Evolutionary conservation across 2,113 vertebrate species (phyloP).

Genomic region (Macrotis lagotis): DNA sequence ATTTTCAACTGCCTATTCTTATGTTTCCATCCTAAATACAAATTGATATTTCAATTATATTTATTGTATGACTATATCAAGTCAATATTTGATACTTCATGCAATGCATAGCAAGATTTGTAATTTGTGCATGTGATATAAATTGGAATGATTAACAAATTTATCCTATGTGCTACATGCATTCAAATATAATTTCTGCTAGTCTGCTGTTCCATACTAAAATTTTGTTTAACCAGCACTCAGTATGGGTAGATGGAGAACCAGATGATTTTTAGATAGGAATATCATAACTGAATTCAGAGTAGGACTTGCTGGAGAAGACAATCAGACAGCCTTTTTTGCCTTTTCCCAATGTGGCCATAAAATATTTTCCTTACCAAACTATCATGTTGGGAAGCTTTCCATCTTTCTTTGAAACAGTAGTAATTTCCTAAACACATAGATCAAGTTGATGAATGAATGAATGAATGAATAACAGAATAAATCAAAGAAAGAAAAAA

Average conservation of each 20-base stretch:
- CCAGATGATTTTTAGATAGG: not conserved
- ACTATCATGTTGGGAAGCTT: not conserved
- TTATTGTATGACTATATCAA: not conserved
- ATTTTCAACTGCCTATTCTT: not conserved
- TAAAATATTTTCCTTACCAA: not conserved
- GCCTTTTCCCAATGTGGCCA: not conserved
- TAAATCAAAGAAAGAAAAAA: not conserved
- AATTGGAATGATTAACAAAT: not conserved
- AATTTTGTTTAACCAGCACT: not conserved
- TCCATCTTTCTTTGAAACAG: not conserved
- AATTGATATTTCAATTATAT: slow-evolving; percentile 15
- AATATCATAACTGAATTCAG: not conserved
- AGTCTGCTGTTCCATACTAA: not conserved
- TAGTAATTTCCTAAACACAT: not conserved
- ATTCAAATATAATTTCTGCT: not conserved
- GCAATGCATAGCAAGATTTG: not conserved
- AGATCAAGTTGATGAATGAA: slow-evolving; percentile 2
- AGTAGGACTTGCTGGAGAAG: not conserved
- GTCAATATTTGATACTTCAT: slow-evolving; percentile 19
- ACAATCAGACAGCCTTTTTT: not conserved
- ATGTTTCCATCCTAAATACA: slow-evolving; percentile 26
- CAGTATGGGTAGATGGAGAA: not conserved
- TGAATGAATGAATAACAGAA: too few species aligned
- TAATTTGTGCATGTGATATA: not conserved
- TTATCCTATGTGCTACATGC: not conserved